These are phyloP conservation scores for Tupiocoris notatus DNA, from an alignment of 2,888 invertebrate species.

Conservation along the genomic window DNA sequence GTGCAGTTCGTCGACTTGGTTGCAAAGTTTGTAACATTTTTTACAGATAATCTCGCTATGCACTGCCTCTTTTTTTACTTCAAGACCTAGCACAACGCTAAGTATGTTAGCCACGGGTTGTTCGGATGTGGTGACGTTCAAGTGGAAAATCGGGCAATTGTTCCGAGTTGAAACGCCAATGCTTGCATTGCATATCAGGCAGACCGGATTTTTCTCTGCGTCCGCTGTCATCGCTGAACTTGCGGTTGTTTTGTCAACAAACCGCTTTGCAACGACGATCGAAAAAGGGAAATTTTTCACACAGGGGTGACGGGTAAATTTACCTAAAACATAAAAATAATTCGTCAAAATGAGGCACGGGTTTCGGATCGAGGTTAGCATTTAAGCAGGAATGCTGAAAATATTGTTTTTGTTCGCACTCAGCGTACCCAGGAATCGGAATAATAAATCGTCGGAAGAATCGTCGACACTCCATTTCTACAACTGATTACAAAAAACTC, in stretches of 20 bases:
- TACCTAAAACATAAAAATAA: constrained; percentile 22
- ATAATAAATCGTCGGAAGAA: too few relatives aligned
- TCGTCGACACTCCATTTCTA: neutral
- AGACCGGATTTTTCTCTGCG: constrained; percentile 52
- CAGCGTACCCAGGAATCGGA: too few relatives aligned
- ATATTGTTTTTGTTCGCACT: too few relatives aligned
- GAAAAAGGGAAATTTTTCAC: constrained; percentile 30
- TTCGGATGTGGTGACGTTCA: constrained; percentile 53
- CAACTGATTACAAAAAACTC: constrained; percentile 5
- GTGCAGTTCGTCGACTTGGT: constrained; percentile 57
- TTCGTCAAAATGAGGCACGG: neutral
- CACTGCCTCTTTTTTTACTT: constrained; percentile 58
- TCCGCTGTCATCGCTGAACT: constrained; percentile 41
- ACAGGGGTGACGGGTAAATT: constrained; percentile 23
- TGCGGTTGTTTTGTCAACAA: neutral
- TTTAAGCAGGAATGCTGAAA: neutral
- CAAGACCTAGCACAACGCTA: constrained; percentile 56
- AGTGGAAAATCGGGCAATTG: constrained; percentile 59
- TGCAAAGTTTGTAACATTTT: constrained; percentile 64
- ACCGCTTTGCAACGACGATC: neutral
- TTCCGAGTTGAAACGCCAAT: constrained; percentile 59
- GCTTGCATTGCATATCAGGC: constrained; percentile 64
- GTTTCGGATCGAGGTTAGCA: neutral
- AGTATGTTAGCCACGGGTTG: constrained; percentile 55
- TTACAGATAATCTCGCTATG: constrained; percentile 62